phyloP scores from a whole-genome alignment of 2,888 invertebrate genomes.

The Autographa gamma region DNA sequence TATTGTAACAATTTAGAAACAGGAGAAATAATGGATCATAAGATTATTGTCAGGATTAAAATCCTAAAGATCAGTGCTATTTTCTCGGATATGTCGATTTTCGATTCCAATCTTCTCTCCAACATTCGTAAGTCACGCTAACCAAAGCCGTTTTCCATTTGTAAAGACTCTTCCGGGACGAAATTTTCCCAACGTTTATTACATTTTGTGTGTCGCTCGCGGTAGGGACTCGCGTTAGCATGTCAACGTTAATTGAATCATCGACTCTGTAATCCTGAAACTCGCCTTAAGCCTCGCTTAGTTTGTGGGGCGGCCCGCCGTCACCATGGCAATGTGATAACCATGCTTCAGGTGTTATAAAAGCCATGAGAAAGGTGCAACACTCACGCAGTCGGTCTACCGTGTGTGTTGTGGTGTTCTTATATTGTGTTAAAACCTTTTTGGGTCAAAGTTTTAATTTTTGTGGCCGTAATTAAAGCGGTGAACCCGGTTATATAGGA shows the following conservation, averaged over 20 bases:
- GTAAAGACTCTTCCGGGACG: background rate
- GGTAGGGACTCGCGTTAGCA: constrained; percentile 27
- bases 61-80: too few species aligned
- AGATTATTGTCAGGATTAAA: too few species aligned
- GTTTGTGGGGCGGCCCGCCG: constrained; percentile 54
- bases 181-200: background rate
- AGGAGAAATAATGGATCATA: too few species aligned
- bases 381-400: constrained; percentile 45
- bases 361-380: constrained; percentile 37
- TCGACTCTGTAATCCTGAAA: constrained; percentile 47
- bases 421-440: background rate
- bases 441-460: constrained; percentile 23
- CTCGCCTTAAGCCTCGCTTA: constrained; percentile 38
- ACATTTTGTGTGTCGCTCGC: constrained; percentile 17
- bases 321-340: constrained; percentile 65
- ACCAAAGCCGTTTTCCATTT: background rate
- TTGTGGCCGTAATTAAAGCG: constrained; percentile 17
- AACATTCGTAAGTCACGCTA: background rate
- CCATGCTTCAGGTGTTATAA: constrained; percentile 47
- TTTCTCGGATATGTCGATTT: too few species aligned
- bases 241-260: constrained; percentile 50
- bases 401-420: constrained; percentile 24
- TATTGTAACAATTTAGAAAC: too few species aligned
- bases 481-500: constrained; percentile 16
- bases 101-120: too few species aligned